Evolutionary conservation across 2,888 invertebrate species (phyloP), one percentile per base, ranked within the genome.

Genomic region (Drosophila borealis): DNA sequence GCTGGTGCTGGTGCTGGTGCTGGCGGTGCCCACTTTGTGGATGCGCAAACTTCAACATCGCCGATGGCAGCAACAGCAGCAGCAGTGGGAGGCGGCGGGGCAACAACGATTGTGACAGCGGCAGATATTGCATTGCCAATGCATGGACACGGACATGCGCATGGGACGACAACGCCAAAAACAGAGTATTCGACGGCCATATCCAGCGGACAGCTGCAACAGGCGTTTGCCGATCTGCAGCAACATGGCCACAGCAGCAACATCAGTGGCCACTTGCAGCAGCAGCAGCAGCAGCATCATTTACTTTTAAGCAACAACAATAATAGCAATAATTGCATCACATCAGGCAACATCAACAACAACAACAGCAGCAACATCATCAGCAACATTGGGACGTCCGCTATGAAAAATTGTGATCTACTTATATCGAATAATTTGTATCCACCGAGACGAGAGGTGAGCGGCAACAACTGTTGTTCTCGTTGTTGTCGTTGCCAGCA

Each of bases 371-470:
- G 37, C 68, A 55, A 34, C 46, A 63, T 57, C 29, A 50, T 39
- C 3, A 14, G 60, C 64, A 72, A 70, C 68, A 76, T 67, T 41
- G 73, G 72, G 37, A 66, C 71, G 63, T 70, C 75, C 69, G 66
- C 83, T 84, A 90, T 89, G 78, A 91, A 89, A 89, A 92, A 91
- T 91, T 92, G 91, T 90, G 92, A 91, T 92, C 88, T 91, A 82
- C 86, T 90, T 80, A 89, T 92, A 91, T 88, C 92, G 71, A 92
- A 92, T 89, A 92, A 92, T 89, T 84, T 92, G 86, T 91, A 92
- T 88, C 91, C 91, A 90, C 91, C 91, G 89, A 91, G 90, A 88
- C 89, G 91, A 90, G 92, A 92, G 92, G 92, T 92, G 81, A 88
- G 79, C 42, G 9, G 44, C 54, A 55, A 34, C 53, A 54, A 34